Conservation (phyloP, 2,888 invertebrate species). For the Apotomis betuletana region DNA sequence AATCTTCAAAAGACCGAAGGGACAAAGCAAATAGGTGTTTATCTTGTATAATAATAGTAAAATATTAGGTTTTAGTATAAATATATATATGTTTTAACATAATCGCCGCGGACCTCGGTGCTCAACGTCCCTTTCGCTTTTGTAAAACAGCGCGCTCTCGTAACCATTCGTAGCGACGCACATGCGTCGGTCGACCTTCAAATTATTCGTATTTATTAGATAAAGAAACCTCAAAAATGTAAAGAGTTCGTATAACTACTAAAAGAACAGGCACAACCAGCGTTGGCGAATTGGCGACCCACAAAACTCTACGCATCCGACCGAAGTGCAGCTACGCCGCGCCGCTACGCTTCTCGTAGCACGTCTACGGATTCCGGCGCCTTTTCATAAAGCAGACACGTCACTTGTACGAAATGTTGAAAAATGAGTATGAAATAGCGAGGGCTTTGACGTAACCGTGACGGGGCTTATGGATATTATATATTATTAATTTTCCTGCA, state of each 20-base stretch:
- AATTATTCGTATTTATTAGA: background rate
- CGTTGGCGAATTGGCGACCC: constrained; percentile 1
- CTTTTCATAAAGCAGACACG: constrained; percentile 4
- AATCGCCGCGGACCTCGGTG: too few species aligned
- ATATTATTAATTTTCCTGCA: too few species aligned
- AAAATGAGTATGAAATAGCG: too few species aligned
- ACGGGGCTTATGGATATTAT: too few species aligned
- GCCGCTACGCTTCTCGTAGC: constrained; percentile 25
- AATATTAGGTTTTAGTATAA: too few species aligned
- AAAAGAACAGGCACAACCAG: background rate
- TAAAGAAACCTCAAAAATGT: constrained; percentile 2
- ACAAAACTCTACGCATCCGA: constrained; percentile 10
- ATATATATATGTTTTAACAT: too few species aligned
- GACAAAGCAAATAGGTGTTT: constrained; percentile 29
- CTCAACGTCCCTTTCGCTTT: too few species aligned
- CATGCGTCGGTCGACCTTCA: too few species aligned
- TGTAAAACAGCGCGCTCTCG: too few species aligned
- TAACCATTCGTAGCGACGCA: too few species aligned
- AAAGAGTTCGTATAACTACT: constrained; percentile 5
- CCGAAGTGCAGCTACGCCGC: constrained; percentile 24
- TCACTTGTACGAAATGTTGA: background rate
- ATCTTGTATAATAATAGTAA: constrained; percentile 2
- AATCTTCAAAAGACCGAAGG: constrained; percentile 6
- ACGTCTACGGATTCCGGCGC: constrained; percentile 28
- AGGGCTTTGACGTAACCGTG: background rate